Base-by-base conservation (phyloP, 2,797 vertebrate species). In the Scomberomorus guttatus region DNA sequence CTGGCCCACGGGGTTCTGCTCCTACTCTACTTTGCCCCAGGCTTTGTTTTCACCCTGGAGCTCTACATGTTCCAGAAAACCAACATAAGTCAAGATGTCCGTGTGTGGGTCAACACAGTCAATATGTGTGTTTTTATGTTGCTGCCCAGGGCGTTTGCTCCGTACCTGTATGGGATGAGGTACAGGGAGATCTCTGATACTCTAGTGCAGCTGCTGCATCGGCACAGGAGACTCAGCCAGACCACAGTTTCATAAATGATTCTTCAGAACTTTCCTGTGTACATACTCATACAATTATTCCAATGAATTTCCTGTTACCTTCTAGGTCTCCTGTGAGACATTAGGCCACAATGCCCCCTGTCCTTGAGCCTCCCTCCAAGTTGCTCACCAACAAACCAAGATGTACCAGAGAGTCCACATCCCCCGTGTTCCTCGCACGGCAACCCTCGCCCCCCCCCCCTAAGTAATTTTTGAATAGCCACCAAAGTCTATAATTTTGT, bases 121-220 rank as follows among this genome's bases (percentile, higher is more conserved):
- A 97, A 97, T 70, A 91, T 92, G 82, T 90, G 93, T 67, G 37
- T 97, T 2, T 80, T 96, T 7, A 95, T 95, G 93, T 39, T 96
- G 88, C 87, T 96, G 73, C 96, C 96, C 14, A 81, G 95, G 59
- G 94, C 90, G 1, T 85, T 94, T 46, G 93, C 95, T 2, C 96
- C 96, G 0, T 95, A 93, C 58, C 79, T 97, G 74, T 97, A 96
- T 9, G 92, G 95, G 18, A 87, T 97, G 57, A 90, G 95, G 62
- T 96, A 97, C 89, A 85, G 92, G 5, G 94, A 96, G 80, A 86
- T 97, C 78, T 90, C 94, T 11, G 77, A 93, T 1, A 88, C 87
- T 0, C 42, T 97, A 6, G 85, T 82, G 78, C 81, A 91, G 54
- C 84, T 91, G 64, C 83, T 96, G 60, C 81, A 82, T 27, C 73